Evolutionary conservation across 2,888 invertebrate genomes (phyloP).

Genomic region (Hipparchia semele): DNA sequence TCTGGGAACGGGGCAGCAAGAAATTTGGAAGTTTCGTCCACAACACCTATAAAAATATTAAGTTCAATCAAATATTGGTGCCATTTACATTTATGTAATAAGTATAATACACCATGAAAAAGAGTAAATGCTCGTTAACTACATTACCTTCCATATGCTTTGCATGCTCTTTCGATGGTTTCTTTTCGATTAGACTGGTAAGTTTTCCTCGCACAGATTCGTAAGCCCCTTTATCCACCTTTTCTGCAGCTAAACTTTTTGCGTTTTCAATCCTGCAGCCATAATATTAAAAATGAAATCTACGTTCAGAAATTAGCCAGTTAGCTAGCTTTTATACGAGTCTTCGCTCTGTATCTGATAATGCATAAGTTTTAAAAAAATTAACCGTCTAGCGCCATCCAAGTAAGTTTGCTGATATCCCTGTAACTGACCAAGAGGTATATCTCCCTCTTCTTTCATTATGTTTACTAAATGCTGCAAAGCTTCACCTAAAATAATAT

Average conservation of each 20-base stretch:
- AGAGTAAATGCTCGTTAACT: neutral
- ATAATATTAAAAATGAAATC: neutral
- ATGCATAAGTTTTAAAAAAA: neutral
- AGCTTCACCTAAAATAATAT: constrained; percentile 52
- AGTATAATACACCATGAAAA: neutral
- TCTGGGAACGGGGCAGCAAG: constrained; percentile 58
- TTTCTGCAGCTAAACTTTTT: constrained; percentile 47
- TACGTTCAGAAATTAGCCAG: neutral
- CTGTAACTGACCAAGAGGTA: constrained; percentile 55
- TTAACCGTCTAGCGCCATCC: constrained; percentile 60
- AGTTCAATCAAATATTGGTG: neutral
- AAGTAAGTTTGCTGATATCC: constrained; percentile 59
- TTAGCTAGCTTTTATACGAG: neutral
- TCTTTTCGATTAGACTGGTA: constrained; percentile 47
- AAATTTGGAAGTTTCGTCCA: constrained; percentile 62
- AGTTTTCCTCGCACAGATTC: constrained; percentile 56
- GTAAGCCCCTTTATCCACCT: constrained; percentile 57
- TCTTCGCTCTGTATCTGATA: neutral
- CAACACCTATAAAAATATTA: constrained; percentile 49
- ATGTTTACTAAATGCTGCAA: constrained; percentile 54
- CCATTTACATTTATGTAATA: neutral
- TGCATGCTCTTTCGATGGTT: constrained; percentile 47
- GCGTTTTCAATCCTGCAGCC: constrained; percentile 55
- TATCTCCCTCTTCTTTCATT: constrained; percentile 60
- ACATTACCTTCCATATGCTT: constrained; percentile 56